Evolutionary conservation across 2,888 invertebrate genomes (phyloP), one percentile per base, ranked within the genome.

Genomic region (Tinea trinotella): DNA sequence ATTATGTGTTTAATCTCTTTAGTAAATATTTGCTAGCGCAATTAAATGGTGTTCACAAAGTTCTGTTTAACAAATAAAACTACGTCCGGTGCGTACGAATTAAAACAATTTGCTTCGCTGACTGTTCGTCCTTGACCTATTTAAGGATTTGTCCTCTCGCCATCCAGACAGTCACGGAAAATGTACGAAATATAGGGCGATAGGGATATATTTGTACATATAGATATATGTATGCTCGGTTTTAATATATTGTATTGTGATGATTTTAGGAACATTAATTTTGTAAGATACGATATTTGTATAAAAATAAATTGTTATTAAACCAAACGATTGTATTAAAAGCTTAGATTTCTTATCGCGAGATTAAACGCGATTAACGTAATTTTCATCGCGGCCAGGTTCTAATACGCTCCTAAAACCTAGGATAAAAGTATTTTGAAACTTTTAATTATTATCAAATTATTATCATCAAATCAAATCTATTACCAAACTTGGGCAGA

Each of bases 41-140:
- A 40, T 40, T 40, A 13, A 40, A 40, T 40, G n/a, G 40, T 12
- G 40, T 13, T 2, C 1, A 40, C 7, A 40, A 40, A 40, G 12
- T 40, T 40, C 7, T 2, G 40, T 40, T 12, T 13, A 15, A 15
- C 40, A 40, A 40, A 40, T 40, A 7, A 40, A 40, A n/a, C 13
- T 15, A n/a, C 40, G 40, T 40, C 40, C 40, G 40, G 40, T 40
- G 13, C n/a, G 40, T 13, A 40, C 40, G 40, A 40, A 40, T 40
- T 40, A 40, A 40, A 40, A 40, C 40, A 40, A 15, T 30, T 40
- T 40, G 40, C 13, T 40, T 13, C 7, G 40, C 7, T 40, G 40
- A 40, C 13, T 13, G 40, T 40, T 40, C 13, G 40, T 40, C 40
- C 40, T 40, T 40, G 40, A 40, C 40, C 40, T 40, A 40, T 40